A percentile compares a stretch with the other conserved stretches of the same genome.
phyloP scores from a whole-genome alignment of 2,113 vertebrate genomes.

The Heterotilapia buettikoferi region DNA sequence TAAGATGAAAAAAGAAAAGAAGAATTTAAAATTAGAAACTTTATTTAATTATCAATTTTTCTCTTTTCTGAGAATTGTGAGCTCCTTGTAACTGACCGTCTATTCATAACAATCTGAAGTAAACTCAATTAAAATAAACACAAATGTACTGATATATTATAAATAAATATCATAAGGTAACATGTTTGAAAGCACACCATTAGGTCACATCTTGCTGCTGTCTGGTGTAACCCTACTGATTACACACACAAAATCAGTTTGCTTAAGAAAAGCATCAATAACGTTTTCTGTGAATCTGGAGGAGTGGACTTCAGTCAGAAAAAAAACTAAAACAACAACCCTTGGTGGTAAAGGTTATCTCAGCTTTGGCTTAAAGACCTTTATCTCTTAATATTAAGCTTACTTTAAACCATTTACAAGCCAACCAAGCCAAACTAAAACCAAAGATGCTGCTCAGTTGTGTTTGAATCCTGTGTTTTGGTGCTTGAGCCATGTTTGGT shows the following conservation, averaged over 20 bases:
- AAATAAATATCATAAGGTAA: background rate
- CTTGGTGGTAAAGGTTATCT: background rate
- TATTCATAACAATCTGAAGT: background rate
- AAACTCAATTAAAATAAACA: background rate
- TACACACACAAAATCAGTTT: background rate
- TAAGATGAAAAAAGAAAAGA: background rate
- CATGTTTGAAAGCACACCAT: background rate
- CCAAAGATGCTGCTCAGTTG: background rate
- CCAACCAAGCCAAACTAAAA: background rate
- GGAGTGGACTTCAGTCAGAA: background rate
- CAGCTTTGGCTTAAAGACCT: background rate
- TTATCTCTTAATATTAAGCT: background rate
- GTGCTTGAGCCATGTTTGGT: background rate
- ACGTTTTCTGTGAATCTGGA: background rate
- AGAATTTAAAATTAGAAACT: background rate
- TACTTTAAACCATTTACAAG: background rate
- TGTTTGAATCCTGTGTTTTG: background rate
- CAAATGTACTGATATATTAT: background rate
- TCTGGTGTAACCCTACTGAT: background rate
- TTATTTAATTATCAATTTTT: background rate
- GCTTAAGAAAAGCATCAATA: background rate
- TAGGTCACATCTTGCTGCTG: background rate
- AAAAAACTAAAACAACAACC: background rate
- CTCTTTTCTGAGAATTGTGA: background rate
- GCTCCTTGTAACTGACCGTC: background rate